A percentile compares a stretch with the other conserved stretches of the same genome.
phyloP scores from a whole-genome alignment of 2,113 vertebrate species.

The Jaculus jaculus region DNA sequence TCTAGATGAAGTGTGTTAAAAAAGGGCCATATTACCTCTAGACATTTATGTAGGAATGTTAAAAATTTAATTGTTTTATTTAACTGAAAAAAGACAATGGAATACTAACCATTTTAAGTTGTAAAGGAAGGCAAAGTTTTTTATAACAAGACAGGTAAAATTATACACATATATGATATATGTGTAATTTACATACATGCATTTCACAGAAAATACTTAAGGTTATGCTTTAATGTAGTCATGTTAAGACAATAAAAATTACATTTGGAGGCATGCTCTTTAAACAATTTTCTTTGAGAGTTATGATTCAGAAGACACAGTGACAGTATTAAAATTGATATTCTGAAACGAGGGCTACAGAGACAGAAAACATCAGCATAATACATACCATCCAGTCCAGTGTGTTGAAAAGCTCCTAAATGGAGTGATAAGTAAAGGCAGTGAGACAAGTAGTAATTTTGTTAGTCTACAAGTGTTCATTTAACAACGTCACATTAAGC shows the following conservation, averaged over 20 bases:
- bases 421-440: conserved; percentile 28
- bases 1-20: not conserved
- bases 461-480: conserved; percentile 62
- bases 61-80: not conserved
- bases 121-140: not conserved
- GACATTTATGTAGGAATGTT: conserved; percentile 47
- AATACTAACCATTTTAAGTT: not conserved
- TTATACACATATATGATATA: not conserved
- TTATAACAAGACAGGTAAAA: conserved; percentile 4
- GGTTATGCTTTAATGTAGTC: conserved; percentile 6
- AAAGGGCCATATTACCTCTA: not conserved
- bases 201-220: not conserved
- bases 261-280: not conserved
- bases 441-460: conserved; percentile 39
- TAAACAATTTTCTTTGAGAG: conserved; percentile 6
- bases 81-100: conserved; percentile 11
- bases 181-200: not conserved
- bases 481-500: conserved; percentile 65
- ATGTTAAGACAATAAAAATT: conserved; percentile 48
- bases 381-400: not conserved
- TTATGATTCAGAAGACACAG: conserved; percentile 3
- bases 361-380: not conserved
- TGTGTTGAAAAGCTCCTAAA: conserved; percentile 19
- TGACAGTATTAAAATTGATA: not conserved
- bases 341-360: conserved; percentile 25